A percentile compares a stretch with the other conserved stretches of the same genome.
These are phyloP conservation scores for Polydrusus cervinus DNA, from an alignment of 2,888 invertebrate genomes.

Conservation along the genomic window DNA sequence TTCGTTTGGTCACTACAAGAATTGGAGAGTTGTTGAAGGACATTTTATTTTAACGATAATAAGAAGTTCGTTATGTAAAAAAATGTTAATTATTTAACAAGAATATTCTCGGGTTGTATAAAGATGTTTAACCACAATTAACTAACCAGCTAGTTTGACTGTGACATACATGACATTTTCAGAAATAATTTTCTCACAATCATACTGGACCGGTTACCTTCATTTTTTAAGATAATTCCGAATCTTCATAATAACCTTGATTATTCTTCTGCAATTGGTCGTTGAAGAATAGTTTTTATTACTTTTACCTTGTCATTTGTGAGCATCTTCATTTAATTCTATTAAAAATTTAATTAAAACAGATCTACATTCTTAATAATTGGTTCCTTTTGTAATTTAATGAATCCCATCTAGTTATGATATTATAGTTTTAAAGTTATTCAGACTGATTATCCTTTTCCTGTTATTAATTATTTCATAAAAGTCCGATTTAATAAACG, in stretches of 20 bases:
- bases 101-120: too few relatives aligned
- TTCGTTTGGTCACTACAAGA: constrained; percentile 45
- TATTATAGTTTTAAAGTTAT: background rate
- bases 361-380: background rate
- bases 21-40: constrained; percentile 46
- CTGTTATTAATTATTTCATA: background rate
- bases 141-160: too few relatives aligned
- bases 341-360: background rate
- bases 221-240: too few relatives aligned
- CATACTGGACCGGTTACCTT: too few relatives aligned
- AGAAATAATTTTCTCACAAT: too few relatives aligned
- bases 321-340: background rate
- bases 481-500: background rate
- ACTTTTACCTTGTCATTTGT: too few relatives aligned
- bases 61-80: too few relatives aligned
- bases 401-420: background rate
- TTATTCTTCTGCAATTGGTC: background rate
- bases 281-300: background rate
- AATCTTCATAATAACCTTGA: too few relatives aligned
- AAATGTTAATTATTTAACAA: too few relatives aligned
- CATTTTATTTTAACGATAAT: background rate
- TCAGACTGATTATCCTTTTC: background rate
- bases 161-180: too few relatives aligned
- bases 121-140: too few relatives aligned
- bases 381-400: background rate